Percentiles rank a stretch among this genome's conserved stretches.
Evolutionary conservation across 30 jellyfish, hydroid and myxozoan species (phyloP).

Genomic region (Aurelia sp.): DNA sequence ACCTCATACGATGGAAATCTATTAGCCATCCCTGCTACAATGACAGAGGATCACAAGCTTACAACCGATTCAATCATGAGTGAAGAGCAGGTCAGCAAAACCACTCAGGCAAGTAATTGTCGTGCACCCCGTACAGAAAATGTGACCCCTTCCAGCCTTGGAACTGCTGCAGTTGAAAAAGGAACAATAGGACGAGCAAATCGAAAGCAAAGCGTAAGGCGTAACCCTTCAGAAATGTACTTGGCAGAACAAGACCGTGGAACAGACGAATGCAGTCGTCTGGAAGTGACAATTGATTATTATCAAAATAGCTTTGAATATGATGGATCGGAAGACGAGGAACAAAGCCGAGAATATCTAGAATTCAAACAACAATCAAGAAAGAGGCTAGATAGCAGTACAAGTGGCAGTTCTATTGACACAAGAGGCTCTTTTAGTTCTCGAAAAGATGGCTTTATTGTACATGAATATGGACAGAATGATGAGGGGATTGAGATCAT

Average conservation of each 20-base stretch:
- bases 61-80: neutral
- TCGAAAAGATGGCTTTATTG: neutral
- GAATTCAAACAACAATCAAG: constrained; percentile 8
- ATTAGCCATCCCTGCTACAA: neutral
- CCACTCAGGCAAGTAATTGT: neutral
- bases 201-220: constrained; percentile 39
- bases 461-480: neutral
- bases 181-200: neutral
- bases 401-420: constrained; percentile 37
- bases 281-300: constrained; percentile 83
- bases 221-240: constrained; percentile 5
- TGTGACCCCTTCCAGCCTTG: neutral
- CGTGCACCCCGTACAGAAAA: neutral
- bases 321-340: constrained; percentile 61
- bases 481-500: neutral
- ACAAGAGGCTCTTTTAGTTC: neutral
- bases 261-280: constrained; percentile 20
- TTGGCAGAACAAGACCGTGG: neutral
- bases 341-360: constrained; percentile 29
- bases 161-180: neutral
- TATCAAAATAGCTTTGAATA: constrained; percentile 64
- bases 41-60: neutral
- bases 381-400: constrained; percentile 10
- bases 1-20: constrained; percentile 9
- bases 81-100: neutral